Evolutionary conservation across 2,113 vertebrate species (phyloP).

Genomic region (Neoarius graeffei): DNA sequence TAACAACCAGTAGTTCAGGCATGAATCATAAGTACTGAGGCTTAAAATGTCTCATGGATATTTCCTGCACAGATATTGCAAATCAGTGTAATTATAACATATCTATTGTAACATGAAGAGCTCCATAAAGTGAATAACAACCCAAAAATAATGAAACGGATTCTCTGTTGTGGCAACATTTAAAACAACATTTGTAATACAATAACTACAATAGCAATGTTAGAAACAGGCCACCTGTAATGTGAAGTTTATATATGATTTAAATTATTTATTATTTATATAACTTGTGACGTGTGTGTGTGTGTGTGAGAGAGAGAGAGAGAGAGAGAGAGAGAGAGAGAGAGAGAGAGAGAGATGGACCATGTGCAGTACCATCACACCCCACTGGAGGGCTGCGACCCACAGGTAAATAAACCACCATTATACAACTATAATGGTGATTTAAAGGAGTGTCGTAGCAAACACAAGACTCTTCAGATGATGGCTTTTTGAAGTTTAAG

Average conservation of each 20-base stretch:
- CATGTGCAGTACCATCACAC: neutral
- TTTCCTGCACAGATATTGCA: neutral
- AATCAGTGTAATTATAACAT: neutral
- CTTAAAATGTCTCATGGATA: neutral
- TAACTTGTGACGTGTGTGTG: neutral
- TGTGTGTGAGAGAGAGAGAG: neutral
- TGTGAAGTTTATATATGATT: neutral
- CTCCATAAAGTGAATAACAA: neutral
- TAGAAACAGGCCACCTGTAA: neutral
- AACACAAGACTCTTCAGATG: too few species aligned
- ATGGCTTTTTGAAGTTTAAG: neutral
- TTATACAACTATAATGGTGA: neutral
- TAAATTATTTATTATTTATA: neutral
- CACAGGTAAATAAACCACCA: neutral
- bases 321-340: neutral
- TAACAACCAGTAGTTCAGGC: neutral
- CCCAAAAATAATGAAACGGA: neutral
- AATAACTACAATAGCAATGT: neutral
- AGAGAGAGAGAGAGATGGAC: neutral
- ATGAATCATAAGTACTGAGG: neutral
- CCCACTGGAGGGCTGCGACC: neutral
- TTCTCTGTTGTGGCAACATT: neutral
- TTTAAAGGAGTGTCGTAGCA: neutral
- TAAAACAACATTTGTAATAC: neutral
- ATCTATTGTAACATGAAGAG: neutral